Percentiles rank a stretch among this genome's conserved stretches.
Conservation (phyloP, 2,113 vertebrate genomes). For the Chaetorhynchus papuensis region DNA sequence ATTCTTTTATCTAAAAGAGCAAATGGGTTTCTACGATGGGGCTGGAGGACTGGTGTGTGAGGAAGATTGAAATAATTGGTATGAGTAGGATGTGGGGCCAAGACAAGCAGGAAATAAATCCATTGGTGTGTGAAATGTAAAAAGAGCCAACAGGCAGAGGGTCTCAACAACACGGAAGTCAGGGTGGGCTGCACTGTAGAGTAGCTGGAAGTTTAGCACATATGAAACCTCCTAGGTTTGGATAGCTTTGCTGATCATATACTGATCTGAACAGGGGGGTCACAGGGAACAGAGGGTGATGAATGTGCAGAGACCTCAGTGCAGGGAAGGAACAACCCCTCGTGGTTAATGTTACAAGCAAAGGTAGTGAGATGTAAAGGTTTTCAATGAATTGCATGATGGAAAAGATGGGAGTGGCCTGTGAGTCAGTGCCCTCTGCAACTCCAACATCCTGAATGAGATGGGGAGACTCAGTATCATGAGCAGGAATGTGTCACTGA, state of each 20-base stretch:
- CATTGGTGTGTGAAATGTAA: not conserved
- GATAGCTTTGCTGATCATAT: not conserved
- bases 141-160: not conserved
- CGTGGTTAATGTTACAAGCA: rapidly evolving
- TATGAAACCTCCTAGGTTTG: not conserved
- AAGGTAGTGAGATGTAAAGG: not conserved
- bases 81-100: not conserved
- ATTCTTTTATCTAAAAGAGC: not conserved
- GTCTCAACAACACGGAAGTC: not conserved
- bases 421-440: not conserved
- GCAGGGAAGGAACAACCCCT: not conserved
- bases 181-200: not conserved
- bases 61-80: not conserved
- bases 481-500: not conserved
- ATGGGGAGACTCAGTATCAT: not conserved
- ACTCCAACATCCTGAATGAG: not conserved
- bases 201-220: not conserved
- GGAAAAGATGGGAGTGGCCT: not conserved
- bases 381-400: not conserved
- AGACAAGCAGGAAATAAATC: not conserved
- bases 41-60: not conserved
- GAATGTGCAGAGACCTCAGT: rapidly evolving
- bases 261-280: not conserved
- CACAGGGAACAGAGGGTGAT: not conserved
- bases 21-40: not conserved